A percentile compares a stretch with the other conserved stretches of the same genome.
Evolutionary conservation across 2,113 vertebrate genomes (phyloP).

Genomic region (Labeo catla): DNA sequence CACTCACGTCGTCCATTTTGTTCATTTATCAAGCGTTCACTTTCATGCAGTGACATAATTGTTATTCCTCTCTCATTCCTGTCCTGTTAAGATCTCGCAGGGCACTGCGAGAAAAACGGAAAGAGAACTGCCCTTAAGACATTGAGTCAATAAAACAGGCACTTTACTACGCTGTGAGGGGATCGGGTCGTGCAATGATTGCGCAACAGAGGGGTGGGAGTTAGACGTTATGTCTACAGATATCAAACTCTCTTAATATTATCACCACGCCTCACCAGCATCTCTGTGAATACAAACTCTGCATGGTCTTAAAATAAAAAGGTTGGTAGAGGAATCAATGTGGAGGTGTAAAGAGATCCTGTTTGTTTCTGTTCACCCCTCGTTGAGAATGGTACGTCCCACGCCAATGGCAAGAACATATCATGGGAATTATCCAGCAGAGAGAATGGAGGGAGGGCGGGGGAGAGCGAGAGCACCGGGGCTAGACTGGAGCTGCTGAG

Average conservation of each 20-base stretch:
- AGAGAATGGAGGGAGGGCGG: slow-evolving; percentile 51
- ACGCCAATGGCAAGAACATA: slow-evolving; percentile 63
- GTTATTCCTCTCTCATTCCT: slow-evolving; percentile 58
- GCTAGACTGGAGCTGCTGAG: slow-evolving; percentile 62
- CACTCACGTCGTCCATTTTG: slow-evolving; percentile 10
- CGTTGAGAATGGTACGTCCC: slow-evolving; percentile 52
- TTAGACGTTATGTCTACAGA: neutral
- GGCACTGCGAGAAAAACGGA: slow-evolving; percentile 52
- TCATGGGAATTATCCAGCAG: slow-evolving; percentile 67
- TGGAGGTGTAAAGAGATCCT: neutral
- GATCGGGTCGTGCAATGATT: slow-evolving; percentile 46
- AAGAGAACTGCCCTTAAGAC: slow-evolving; percentile 65
- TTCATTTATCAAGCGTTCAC: slow-evolving; percentile 42
- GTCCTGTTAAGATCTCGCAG: slow-evolving; percentile 56
- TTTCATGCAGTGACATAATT: slow-evolving; percentile 46
- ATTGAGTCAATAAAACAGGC: slow-evolving; percentile 66
- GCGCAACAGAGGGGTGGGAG: neutral
- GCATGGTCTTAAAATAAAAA: neutral
- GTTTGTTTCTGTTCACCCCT: slow-evolving; percentile 13
- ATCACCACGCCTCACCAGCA: neutral
- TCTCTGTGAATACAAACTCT: neutral
- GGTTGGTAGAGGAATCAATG: neutral
- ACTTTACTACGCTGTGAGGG: slow-evolving; percentile 62
- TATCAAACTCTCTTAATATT: neutral
- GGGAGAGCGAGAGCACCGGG: slow-evolving; percentile 19